These are phyloP conservation scores for Ailurus styani DNA, from an alignment of 2,113 vertebrate species.

Conservation along the genomic window DNA sequence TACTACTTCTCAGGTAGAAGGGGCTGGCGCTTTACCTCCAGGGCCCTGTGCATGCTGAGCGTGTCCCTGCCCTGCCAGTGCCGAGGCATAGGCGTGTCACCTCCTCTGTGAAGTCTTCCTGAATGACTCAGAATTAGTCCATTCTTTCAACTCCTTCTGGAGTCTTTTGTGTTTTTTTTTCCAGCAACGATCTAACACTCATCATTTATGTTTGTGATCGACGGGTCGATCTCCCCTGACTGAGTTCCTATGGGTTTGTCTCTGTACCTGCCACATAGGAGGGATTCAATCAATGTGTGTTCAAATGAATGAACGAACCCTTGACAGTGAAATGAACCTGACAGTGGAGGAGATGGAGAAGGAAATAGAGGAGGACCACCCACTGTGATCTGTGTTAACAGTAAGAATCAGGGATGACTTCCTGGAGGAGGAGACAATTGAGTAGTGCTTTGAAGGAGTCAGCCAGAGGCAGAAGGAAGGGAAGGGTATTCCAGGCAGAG, in stretches of 20 bases:
- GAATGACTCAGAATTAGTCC: neutral
- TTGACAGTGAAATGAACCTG: neutral
- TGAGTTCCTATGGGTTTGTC: neutral
- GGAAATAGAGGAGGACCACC: neutral
- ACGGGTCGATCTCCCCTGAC: neutral
- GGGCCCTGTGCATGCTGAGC: neutral
- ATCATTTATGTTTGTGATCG: neutral
- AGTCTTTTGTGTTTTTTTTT: neutral
- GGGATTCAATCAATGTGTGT: neutral
- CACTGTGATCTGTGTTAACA: neutral
- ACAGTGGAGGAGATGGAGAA: neutral
- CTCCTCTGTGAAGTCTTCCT: neutral
- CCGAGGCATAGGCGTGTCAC: neutral
- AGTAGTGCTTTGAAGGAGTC: neutral
- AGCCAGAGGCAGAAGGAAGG: neutral
- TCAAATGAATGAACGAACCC: neutral
- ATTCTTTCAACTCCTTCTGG: neutral
- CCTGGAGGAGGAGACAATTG: neutral
- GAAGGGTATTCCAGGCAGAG: neutral
- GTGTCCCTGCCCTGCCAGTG: neutral
- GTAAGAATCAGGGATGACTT: neutral
- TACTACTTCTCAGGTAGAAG: slow-evolving; percentile 92
- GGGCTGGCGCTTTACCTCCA: accelerated
- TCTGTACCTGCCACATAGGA: neutral
- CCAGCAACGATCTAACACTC: neutral